Evolutionary conservation across 1,140 invertebrate species (phyloP).

Genomic region (Grapholita molesta): DNA sequence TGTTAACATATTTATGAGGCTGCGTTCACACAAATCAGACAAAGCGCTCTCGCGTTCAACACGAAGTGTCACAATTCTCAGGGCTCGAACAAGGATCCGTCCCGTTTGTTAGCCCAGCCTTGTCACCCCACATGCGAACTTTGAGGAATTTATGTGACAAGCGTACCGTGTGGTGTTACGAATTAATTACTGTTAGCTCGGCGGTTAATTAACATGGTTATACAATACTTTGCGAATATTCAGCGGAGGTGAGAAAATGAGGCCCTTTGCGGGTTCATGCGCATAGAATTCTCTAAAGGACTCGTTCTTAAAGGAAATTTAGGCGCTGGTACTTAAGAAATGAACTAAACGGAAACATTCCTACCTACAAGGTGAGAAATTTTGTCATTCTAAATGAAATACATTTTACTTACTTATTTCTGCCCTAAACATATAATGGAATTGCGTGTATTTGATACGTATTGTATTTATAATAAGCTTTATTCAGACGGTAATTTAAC

Average conservation of each 20-base stretch:
- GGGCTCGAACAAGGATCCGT: not conserved
- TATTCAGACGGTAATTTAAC: too few species aligned
- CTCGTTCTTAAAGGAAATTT: not conserved
- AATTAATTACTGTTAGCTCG: not conserved
- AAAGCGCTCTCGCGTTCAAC: not conserved
- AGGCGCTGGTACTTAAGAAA: too few species aligned
- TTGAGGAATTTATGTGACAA: slow-evolving; percentile 1
- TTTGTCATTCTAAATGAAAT: too few species aligned
- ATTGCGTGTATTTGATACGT: too few species aligned
- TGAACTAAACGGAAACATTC: too few species aligned
- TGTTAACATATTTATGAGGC: too few species aligned
- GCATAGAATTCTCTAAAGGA: not conserved
- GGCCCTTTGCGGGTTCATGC: not conserved
- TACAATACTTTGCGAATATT: not conserved
- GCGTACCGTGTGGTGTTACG: not conserved
- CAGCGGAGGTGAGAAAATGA: not conserved
- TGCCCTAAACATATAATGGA: too few species aligned
- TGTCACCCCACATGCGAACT: not conserved
- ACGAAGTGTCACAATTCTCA: not conserved
- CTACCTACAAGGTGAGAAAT: too few species aligned
- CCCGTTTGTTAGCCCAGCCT: not conserved
- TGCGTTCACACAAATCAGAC: not conserved
- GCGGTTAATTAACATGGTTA: not conserved
- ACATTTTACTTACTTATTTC: too few species aligned
- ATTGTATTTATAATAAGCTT: too few species aligned